Conservation (phyloP, 2,113 vertebrate genomes). For the Aviceda subcristata region DNA sequence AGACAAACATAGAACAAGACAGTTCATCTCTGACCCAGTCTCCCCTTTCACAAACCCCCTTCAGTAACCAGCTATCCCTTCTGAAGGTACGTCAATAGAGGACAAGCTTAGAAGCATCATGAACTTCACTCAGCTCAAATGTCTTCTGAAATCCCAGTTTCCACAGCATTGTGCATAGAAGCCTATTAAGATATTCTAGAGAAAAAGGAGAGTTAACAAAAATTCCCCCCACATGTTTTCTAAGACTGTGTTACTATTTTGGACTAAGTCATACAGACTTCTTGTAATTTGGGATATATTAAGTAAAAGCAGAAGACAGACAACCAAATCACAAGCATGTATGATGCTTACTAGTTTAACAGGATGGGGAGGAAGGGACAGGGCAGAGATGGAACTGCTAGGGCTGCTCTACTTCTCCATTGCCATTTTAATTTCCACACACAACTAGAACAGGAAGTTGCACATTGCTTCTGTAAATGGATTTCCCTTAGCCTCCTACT, state of each 20-base stretch:
- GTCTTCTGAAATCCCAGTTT: not conserved
- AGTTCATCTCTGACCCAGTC: not conserved
- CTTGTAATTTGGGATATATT: not conserved
- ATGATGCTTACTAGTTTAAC: not conserved
- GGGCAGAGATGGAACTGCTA: not conserved
- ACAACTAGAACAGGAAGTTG: not conserved
- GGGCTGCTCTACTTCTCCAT: not conserved
- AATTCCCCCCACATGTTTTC: not conserved
- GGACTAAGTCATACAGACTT: not conserved
- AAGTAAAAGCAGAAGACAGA: conserved; percentile 30
- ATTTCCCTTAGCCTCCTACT: not conserved
- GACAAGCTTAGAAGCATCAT: not conserved
- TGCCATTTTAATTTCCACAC: not conserved
- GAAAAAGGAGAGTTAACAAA: not conserved
- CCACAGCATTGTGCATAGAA: not conserved
- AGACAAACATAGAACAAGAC: not conserved
- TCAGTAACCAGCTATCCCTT: not conserved
- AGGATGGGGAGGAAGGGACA: not conserved
- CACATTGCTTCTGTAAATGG: not conserved
- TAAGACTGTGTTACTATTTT: not conserved
- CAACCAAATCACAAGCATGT: not conserved
- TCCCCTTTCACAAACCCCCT: not conserved
- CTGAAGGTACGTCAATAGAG: not conserved
- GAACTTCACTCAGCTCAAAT: not conserved
- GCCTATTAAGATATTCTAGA: not conserved